Percentiles rank a stretch among this genome's conserved stretches.
phyloP scores from a whole-genome alignment of 2,888 invertebrate genomes.

The Metellina segmentata region DNA sequence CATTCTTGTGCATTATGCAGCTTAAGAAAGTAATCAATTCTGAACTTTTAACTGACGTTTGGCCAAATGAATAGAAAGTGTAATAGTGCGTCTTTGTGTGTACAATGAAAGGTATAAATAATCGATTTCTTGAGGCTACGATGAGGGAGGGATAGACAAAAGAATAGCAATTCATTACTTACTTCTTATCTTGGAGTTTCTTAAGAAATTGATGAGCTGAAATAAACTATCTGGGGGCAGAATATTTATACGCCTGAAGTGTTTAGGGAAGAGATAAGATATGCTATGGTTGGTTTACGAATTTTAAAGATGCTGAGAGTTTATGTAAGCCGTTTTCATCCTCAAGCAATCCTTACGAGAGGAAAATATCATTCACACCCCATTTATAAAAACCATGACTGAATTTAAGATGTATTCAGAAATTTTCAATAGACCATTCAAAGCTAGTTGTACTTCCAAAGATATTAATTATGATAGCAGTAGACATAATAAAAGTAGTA shows the following conservation, averaged over 20 bases:
- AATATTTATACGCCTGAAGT: neutral
- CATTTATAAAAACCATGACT: too few relatives aligned
- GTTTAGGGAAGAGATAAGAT: neutral
- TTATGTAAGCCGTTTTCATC: too few relatives aligned
- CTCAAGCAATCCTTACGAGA: too few relatives aligned
- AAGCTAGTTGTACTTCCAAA: too few relatives aligned
- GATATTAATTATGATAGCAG: too few relatives aligned
- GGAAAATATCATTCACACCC: too few relatives aligned
- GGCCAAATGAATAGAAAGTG: neutral
- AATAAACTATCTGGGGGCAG: neutral
- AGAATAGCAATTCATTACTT: conserved; percentile 1
- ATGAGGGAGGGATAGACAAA: neutral
- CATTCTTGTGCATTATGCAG: neutral
- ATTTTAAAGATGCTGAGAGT: neutral
- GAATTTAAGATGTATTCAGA: too few relatives aligned
- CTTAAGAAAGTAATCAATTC: neutral
- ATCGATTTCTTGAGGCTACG: neutral
- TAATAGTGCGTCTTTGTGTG: neutral
- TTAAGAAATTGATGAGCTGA: neutral
- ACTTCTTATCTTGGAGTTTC: neutral
- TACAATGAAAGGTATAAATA: neutral
- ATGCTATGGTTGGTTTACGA: neutral
- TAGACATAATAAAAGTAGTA: too few relatives aligned
- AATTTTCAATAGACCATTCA: too few relatives aligned
- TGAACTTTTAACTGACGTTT: conserved; percentile 1